A percentile compares a stretch with the other conserved stretches of the same genome.
These are phyloP conservation scores for Criorhina ranunculi DNA, from an alignment of 2,888 invertebrate genomes.

Conservation along the genomic window DNA sequence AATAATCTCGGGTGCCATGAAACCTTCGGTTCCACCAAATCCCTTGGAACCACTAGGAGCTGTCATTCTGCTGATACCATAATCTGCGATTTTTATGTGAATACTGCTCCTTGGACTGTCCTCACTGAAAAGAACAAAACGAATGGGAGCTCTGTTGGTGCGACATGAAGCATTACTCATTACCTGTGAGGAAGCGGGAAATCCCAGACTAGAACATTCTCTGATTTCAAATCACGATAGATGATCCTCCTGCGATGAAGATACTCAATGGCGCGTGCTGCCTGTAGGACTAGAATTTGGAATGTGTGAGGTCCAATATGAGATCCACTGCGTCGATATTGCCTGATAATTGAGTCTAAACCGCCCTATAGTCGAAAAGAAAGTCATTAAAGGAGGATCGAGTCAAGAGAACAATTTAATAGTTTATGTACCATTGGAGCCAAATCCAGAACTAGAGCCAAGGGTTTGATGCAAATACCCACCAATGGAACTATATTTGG, in stretches of 20 bases:
- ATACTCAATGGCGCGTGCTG: conserved; percentile 97
- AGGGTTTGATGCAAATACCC: conserved; percentile 94
- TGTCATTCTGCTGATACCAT: conserved; percentile 95
- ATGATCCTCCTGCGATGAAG: conserved; percentile 96
- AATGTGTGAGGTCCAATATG: conserved; percentile 92
- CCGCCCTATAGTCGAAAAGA: conserved; percentile 88
- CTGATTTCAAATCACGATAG: conserved; percentile 92
- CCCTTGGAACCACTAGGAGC: conserved; percentile 97
- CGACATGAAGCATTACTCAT: no score
- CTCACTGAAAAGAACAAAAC: conserved; percentile 83
- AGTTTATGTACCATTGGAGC: conserved; percentile 88
- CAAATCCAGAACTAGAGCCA: conserved; percentile 94
- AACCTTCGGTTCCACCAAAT: conserved; percentile 99
- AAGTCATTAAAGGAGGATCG: not conserved
- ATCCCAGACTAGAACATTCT: conserved; percentile 99
- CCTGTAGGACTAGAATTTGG: conserved; percentile 94
- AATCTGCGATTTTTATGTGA: conserved; percentile 98
- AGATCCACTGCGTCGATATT: conserved; percentile 93
- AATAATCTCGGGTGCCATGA: conserved; percentile 99
- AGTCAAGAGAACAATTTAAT: not conserved
- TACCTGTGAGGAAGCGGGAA: conserved; percentile 90
- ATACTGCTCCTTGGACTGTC: conserved; percentile 89
- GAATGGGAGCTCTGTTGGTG: no score
- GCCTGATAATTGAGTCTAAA: conserved; percentile 92
- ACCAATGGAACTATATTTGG: conserved; percentile 96